Evolutionary conservation across 2,113 vertebrate species (phyloP).

Genomic region (Lathamus discolor): DNA sequence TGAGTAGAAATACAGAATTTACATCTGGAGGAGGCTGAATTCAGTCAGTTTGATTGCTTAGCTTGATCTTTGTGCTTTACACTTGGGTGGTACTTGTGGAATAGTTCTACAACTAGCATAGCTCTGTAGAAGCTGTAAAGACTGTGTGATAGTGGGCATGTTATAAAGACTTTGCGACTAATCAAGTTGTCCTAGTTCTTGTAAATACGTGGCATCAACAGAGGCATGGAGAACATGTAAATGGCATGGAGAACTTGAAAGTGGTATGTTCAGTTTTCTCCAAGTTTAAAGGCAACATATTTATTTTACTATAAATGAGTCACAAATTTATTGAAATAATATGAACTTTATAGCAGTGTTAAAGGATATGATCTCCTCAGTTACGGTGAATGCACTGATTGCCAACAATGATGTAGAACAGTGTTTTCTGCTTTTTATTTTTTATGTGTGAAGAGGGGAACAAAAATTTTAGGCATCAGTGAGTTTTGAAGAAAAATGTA

Average conservation of each 20-base stretch:
- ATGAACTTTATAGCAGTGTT: neutral
- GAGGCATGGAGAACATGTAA: neutral
- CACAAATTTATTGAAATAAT: neutral
- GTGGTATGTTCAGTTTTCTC: neutral
- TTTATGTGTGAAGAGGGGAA: neutral
- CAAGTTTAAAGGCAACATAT: neutral
- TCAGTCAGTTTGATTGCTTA: neutral
- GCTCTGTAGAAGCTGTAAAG: neutral
- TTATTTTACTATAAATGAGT: neutral
- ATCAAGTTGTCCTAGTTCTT: neutral
- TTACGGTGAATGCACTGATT: neutral
- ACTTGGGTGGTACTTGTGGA: neutral
- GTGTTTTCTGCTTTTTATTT: neutral
- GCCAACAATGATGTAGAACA: too few relatives aligned
- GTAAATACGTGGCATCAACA: neutral
- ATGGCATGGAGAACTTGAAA: neutral
- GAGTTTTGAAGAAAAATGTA: neutral
- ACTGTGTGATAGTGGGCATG: fast-evolving
- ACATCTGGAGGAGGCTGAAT: neutral
- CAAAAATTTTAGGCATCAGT: fast-evolving
- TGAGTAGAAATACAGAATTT: neutral
- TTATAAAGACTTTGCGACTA: neutral
- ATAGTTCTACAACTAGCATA: neutral
- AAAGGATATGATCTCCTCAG: neutral
- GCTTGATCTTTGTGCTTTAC: neutral